phyloP scores from a whole-genome alignment of 2,797 vertebrate genomes.

The Hoplostethus atlanticus region DNA sequence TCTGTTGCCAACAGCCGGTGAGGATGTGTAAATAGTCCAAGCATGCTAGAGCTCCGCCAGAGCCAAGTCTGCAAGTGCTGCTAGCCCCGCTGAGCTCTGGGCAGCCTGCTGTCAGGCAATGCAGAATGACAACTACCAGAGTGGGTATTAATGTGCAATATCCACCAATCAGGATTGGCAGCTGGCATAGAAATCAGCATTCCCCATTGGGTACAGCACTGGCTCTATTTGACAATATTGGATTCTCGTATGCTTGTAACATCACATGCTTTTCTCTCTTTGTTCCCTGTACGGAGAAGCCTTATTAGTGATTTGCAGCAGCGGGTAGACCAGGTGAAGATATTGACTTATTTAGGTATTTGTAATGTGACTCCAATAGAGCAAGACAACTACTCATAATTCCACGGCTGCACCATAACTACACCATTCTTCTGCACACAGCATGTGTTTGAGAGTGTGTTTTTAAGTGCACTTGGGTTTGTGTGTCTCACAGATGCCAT shows the following conservation, averaged over 20 bases:
- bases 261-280: conserved; percentile 8
- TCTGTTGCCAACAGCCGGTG: conserved; percentile 52
- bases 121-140: conserved; percentile 57
- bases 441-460: neutral
- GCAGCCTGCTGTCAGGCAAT: conserved; percentile 42
- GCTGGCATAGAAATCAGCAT: conserved; percentile 47
- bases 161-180: conserved; percentile 48
- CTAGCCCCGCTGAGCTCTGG: conserved; percentile 52
- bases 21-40: conserved; percentile 43
- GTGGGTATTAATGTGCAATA: conserved; percentile 52
- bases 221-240: conserved; percentile 24
- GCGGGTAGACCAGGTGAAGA: conserved; percentile 2
- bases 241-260: conserved; percentile 13
- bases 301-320: conserved; percentile 8
- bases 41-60: conserved; percentile 40
- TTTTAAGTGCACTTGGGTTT: neutral
- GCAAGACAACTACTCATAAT: conserved; percentile 11
- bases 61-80: conserved; percentile 55
- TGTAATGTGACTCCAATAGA: conserved; percentile 19
- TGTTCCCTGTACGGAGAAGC: conserved; percentile 11
- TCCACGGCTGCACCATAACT: conserved; percentile 23
- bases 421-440: conserved; percentile 8
- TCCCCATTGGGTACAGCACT: conserved; percentile 26
- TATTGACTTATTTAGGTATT: conserved; percentile 11
- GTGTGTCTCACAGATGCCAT: neutral